phyloP scores from a whole-genome alignment of 1,140 invertebrate genomes.

The Reticulitermes speratus region DNA sequence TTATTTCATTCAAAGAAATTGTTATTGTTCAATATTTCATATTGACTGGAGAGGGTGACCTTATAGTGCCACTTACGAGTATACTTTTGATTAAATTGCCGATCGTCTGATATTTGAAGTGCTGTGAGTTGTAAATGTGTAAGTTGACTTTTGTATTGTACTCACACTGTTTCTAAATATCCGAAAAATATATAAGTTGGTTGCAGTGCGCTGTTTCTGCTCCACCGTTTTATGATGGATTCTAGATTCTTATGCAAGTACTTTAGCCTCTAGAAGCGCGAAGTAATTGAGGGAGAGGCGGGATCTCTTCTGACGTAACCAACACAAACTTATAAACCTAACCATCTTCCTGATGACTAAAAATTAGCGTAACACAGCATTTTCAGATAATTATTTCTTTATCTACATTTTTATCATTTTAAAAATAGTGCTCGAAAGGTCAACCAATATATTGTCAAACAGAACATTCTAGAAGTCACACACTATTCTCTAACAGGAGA shows the following conservation, averaged over 20 bases:
- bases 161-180: not conserved
- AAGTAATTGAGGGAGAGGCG: not conserved
- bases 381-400: not conserved
- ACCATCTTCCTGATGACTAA: not conserved
- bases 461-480: not conserved
- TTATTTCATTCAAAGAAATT: no score
- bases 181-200: not conserved
- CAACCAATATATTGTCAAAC: not conserved
- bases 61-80: no score
- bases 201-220: not conserved
- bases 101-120: no score
- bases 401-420: not conserved
- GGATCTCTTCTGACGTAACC: not conserved
- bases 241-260: not conserved
- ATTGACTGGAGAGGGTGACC: no score
- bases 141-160: not conserved
- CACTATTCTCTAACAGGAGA: not conserved
- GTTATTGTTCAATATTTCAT: no score
- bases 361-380: not conserved
- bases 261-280: conserved; percentile 1
- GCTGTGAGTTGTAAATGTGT: not conserved
- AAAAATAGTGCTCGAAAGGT: not conserved
- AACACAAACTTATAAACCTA: no score
- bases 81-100: no score
- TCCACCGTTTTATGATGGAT: not conserved